Percentiles rank a stretch among this genome's conserved stretches.
Conservation (phyloP, 2,797 vertebrate species). For the Halcyon badia region DNA sequence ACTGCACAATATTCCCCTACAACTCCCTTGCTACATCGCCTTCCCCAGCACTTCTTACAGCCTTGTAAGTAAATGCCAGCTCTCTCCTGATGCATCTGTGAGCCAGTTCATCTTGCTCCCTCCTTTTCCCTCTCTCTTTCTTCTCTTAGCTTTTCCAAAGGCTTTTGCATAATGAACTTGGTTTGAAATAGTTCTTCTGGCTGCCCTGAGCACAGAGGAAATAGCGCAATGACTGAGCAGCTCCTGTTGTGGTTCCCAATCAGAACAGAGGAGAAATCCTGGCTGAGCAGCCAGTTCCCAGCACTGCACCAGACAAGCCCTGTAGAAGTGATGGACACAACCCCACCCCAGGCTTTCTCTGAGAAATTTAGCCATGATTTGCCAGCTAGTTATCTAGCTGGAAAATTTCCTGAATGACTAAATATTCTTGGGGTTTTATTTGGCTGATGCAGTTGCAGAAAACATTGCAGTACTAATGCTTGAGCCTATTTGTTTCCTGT, state of each 20-base stretch:
- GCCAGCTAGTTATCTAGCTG: not conserved
- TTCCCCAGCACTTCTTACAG: not conserved
- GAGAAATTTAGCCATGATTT: not conserved
- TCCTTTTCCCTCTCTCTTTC: not conserved
- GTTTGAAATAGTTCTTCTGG: not conserved
- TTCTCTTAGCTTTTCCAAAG: not conserved
- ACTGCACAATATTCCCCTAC: not conserved
- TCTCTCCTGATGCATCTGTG: not conserved
- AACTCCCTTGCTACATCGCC: not conserved
- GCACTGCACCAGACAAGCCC: not conserved
- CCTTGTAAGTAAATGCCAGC: not conserved
- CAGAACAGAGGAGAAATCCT: not conserved
- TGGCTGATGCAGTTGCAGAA: not conserved
- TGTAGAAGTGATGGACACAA: not conserved
- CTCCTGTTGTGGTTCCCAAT: not conserved
- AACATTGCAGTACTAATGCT: not conserved
- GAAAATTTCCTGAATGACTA: not conserved
- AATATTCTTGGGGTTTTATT: not conserved
- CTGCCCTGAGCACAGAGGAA: not conserved
- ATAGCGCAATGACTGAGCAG: not conserved
- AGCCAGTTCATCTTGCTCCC: not conserved
- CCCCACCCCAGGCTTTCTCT: not conserved
- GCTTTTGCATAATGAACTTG: not conserved
- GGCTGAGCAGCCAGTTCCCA: not conserved
- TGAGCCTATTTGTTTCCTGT: rapidly evolving